Percentiles rank a stretch among this genome's conserved stretches.
Evolutionary conservation across 1,140 invertebrate genomes (phyloP).

Genomic region (Drosophila elegans): DNA sequence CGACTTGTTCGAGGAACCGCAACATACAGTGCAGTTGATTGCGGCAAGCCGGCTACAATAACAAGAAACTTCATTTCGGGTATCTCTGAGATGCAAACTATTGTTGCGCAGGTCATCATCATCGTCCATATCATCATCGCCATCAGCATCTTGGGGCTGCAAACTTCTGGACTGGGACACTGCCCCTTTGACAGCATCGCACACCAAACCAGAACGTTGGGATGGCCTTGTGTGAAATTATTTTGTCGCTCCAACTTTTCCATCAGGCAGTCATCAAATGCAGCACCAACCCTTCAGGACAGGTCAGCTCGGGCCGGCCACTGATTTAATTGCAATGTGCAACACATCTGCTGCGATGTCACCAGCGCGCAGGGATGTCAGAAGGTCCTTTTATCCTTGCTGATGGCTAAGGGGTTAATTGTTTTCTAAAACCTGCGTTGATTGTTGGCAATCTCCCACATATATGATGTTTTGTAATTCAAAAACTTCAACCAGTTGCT

Average conservation of each 20-base stretch:
- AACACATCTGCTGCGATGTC: slow-evolving; percentile 47
- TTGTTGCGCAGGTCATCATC: slow-evolving; percentile 76
- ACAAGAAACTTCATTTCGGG: slow-evolving; percentile 50
- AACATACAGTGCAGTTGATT: slow-evolving; percentile 83
- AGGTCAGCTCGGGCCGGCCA: slow-evolving; percentile 22
- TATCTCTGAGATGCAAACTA: slow-evolving; percentile 77
- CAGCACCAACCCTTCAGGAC: slow-evolving; percentile 50
- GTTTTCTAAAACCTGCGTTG: background rate
- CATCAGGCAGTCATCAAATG: slow-evolving; percentile 73
- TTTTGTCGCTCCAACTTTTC: slow-evolving; percentile 72
- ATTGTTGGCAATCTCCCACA: background rate
- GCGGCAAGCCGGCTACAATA: slow-evolving; percentile 65
- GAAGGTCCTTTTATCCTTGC: slow-evolving; percentile 5
- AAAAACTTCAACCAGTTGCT: too few relatives aligned
- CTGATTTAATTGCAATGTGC: slow-evolving; percentile 76
- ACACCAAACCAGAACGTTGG: background rate
- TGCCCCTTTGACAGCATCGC: background rate
- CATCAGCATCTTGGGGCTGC: slow-evolving; percentile 23
- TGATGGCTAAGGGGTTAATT: background rate
- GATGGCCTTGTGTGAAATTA: slow-evolving; percentile 54
- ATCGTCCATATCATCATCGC: slow-evolving; percentile 36
- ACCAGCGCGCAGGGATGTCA: slow-evolving; percentile 6
- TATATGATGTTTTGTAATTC: background rate
- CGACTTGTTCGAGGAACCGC: slow-evolving; percentile 61
- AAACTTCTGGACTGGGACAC: slow-evolving; percentile 57